phyloP scores from a whole-genome alignment of 2,797 vertebrate species.

The Silurus lanzhouensis region DNA sequence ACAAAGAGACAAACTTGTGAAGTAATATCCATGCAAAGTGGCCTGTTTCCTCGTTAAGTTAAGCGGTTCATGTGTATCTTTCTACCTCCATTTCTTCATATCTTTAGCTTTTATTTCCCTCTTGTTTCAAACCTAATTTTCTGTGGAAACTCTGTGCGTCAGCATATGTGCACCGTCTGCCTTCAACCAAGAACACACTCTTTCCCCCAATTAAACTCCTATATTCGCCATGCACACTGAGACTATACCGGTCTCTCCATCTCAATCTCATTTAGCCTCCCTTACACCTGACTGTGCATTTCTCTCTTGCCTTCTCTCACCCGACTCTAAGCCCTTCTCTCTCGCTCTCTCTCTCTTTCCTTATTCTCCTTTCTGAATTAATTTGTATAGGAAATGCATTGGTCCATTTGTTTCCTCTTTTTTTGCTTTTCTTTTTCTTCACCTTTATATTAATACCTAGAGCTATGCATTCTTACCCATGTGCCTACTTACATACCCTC shows the following conservation, averaged over 20 bases:
- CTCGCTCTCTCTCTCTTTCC: constrained; percentile 13
- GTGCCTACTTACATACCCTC: constrained; percentile 49
- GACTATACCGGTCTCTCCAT: constrained; percentile 34
- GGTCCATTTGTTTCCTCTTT: background rate
- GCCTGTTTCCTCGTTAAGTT: constrained; percentile 64
- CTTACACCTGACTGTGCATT: constrained; percentile 33
- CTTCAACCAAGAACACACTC: constrained; percentile 39
- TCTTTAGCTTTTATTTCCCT: constrained; percentile 70
- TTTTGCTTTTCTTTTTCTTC: constrained; percentile 21
- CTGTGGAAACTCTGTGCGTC: constrained; percentile 64
- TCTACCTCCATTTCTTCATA: constrained; percentile 61
- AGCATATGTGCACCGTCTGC: constrained; percentile 63
- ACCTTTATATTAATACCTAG: background rate
- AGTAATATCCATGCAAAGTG: constrained; percentile 66
- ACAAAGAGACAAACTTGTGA: constrained; percentile 12
- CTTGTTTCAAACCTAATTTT: constrained; percentile 71
- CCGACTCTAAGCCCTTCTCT: background rate
- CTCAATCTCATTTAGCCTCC: constrained; percentile 50
- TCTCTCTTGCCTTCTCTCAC: constrained; percentile 30
- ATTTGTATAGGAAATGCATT: constrained; percentile 28
- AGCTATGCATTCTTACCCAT: background rate
- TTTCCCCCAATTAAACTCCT: constrained; percentile 47
- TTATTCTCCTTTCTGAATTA: constrained; percentile 8
- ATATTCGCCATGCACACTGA: constrained; percentile 14
- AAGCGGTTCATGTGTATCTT: constrained; percentile 55